Evolutionary conservation across 2,888 invertebrate genomes (phyloP).

Genomic region (Chironomus tentans): DNA sequence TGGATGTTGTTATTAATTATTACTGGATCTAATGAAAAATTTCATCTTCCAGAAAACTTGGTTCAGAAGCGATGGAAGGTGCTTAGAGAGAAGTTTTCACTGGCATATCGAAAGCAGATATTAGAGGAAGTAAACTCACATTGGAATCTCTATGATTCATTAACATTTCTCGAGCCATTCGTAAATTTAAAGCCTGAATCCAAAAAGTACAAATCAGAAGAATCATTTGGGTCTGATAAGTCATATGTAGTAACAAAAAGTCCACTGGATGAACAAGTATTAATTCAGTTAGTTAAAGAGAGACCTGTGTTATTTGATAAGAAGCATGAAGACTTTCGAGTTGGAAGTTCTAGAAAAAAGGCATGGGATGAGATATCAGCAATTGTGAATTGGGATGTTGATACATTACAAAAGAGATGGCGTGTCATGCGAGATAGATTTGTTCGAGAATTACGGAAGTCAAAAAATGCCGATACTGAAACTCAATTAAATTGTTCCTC

Average conservation of each 20-base stretch:
- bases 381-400: not conserved
- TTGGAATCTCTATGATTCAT: constrained; percentile 6
- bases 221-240: not conserved
- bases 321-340: constrained; percentile 15
- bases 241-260: not conserved
- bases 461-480: not conserved
- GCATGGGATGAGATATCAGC: constrained; percentile 7
- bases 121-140: not conserved
- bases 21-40: not conserved
- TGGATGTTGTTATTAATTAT: not conserved
- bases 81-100: constrained; percentile 11
- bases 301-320: constrained; percentile 12
- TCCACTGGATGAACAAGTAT: constrained; percentile 1
- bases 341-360: not conserved
- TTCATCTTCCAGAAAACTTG: not conserved
- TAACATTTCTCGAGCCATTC: constrained; percentile 5
- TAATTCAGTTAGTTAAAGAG: constrained; percentile 6
- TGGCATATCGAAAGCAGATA: not conserved
- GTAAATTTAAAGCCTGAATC: not conserved
- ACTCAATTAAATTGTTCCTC: not conserved
- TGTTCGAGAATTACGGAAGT: constrained; percentile 16
- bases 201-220: not conserved
- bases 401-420: constrained; percentile 11
- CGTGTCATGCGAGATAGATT: constrained; percentile 21
- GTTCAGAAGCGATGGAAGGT: constrained; percentile 25